These are phyloP conservation scores for Butorides virescens DNA, from an alignment of 2,113 vertebrate genomes.

Conservation along the genomic window DNA sequence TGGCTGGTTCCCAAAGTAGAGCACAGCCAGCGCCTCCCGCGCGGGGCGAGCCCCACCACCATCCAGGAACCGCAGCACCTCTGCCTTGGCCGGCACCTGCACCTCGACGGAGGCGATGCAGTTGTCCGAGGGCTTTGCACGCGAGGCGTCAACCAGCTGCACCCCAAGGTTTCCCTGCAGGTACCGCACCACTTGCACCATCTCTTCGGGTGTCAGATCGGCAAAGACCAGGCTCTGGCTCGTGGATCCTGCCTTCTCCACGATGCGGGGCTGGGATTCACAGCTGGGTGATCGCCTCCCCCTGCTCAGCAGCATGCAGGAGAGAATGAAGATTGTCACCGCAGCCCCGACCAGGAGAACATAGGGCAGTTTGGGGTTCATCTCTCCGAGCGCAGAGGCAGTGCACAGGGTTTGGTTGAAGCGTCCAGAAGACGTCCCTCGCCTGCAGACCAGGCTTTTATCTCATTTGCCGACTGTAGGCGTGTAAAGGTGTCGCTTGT, in stretches of 20 bases:
- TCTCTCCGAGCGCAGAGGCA: neutral
- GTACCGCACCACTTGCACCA: conserved; percentile 75
- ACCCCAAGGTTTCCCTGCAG: conserved; percentile 68
- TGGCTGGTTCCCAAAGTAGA: conserved; percentile 75
- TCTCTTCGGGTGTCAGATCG: conserved; percentile 80
- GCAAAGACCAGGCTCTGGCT: conserved; percentile 79
- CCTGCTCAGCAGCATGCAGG: conserved; percentile 62
- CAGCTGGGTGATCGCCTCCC: neutral
- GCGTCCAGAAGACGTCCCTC: neutral
- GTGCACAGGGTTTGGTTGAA: fast-evolving
- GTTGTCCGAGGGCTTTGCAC: conserved; percentile 72
- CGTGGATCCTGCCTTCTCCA: neutral
- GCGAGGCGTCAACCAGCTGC: conserved; percentile 69
- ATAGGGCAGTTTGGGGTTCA: conserved; percentile 61
- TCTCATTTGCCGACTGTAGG: neutral
- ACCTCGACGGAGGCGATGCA: conserved; percentile 84
- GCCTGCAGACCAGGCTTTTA: neutral
- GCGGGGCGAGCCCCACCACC: conserved; percentile 36
- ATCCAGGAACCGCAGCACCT: conserved; percentile 79
- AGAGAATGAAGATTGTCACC: conserved; percentile 49
- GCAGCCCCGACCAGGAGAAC: conserved; percentile 46
- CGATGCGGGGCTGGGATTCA: neutral
- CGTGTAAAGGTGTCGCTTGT: neutral
- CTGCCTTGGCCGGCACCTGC: conserved; percentile 75
- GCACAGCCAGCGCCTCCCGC: conserved; percentile 80